Base-by-base conservation (phyloP, 2,888 invertebrate genomes). In the Punctoribates punctum region DNA sequence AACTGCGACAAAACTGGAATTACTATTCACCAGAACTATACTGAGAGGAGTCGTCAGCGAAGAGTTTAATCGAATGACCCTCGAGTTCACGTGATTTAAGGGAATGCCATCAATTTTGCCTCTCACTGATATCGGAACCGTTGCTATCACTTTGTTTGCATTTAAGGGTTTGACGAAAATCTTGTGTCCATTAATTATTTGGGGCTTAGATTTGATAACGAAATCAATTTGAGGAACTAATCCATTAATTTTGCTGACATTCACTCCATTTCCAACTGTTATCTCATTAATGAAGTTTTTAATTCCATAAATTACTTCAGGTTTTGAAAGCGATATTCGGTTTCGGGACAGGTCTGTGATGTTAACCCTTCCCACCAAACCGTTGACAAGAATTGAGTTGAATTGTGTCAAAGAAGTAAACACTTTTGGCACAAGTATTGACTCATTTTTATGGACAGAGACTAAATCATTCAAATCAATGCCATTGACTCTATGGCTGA, bases 361-460 rank as follows among this genome's bases (percentile, higher is more conserved):
- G 38, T 77, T 72, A 11, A 79, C 42, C 6, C 48, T 57, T 15
- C 73, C 76, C n/a, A 79, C 73, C 73, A 78, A 75, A 23, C 77
- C 77, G 17, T 42, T 29, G 29, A 20, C 38, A 20, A 73, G 17
- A 23, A 76, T 42, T 57, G 62, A 38, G 17, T 76, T 75, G 29
- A 79, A 79, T 15, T 38, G 57, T 9, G 74, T 78, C 1, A 38
- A 62, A 25, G 76, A 75, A 75, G 51, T 4, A 72, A 78, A 77
- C n/a, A 23, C 3, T 46, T 70, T 70, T 11, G 38, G 13, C 20
- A 9, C 20, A n/a, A 42, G 15, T 9, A 70, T 70, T 13, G 38
- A 60, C 60, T 79, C 78, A 25, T 78, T 74, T 11, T 75, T 77
- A 2, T 72, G n/a, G 1, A 70, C 73, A 0, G 62, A 74, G 70